Evolutionary conservation across 1,140 invertebrate species (phyloP).

Genomic region (Euschistus heros): DNA sequence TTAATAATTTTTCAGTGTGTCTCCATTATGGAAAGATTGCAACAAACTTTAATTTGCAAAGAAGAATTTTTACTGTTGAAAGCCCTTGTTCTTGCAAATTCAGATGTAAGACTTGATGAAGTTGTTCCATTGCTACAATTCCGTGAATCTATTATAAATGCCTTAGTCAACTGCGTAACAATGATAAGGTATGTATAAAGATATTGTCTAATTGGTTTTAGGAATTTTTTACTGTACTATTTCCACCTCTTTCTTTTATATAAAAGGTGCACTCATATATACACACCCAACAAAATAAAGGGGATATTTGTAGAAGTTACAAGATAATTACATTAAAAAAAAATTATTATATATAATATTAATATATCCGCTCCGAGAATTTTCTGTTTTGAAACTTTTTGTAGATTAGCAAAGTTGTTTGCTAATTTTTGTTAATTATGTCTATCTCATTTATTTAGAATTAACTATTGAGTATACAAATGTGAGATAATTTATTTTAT

Average conservation of each 20-base stretch:
- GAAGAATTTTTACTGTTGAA: conserved; percentile 91
- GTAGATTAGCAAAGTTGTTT: too few relatives aligned
- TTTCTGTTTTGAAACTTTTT: too few relatives aligned
- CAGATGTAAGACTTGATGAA: conserved; percentile 81
- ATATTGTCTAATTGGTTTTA: background rate
- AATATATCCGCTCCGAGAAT: too few relatives aligned
- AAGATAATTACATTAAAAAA: too few relatives aligned
- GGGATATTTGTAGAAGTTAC: too few relatives aligned
- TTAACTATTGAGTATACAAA: too few relatives aligned
- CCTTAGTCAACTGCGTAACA: conserved; percentile 74
- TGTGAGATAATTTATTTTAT: background rate
- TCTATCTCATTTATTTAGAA: background rate
- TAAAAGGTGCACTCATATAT: too few relatives aligned
- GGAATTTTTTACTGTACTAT: background rate
- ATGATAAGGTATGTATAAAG: conserved; percentile 48
- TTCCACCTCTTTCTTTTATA: background rate
- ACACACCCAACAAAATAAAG: too few relatives aligned
- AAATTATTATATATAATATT: too few relatives aligned
- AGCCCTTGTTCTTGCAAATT: conserved; percentile 83
- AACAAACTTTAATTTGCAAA: conserved; percentile 64
- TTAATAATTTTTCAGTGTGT: conserved; percentile 48
- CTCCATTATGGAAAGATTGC: conserved; percentile 76
- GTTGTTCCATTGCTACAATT: conserved; percentile 71
- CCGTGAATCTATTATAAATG: conserved; percentile 72
- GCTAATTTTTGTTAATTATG: too few relatives aligned